Percentiles rank a stretch among this genome's conserved stretches.
These are phyloP conservation scores for Megalops atlanticus DNA, from an alignment of 2,113 vertebrate species.

Conservation along the genomic window DNA sequence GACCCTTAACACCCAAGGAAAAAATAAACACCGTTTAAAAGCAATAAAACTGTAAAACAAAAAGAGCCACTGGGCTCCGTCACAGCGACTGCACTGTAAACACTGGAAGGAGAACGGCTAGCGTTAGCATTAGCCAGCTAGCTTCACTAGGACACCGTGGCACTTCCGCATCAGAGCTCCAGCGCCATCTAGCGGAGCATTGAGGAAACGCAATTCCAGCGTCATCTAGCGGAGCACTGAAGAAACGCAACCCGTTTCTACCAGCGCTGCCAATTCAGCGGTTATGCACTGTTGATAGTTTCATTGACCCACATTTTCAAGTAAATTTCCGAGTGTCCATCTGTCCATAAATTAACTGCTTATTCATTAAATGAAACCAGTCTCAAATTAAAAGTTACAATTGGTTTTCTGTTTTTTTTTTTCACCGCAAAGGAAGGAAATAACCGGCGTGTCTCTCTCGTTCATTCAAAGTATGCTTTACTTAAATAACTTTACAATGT, in stretches of 20 bases:
- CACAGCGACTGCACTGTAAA: constrained; percentile 29
- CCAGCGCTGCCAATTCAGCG: not conserved
- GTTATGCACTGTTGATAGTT: too few relatives aligned
- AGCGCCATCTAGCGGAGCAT: not conserved
- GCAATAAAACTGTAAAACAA: not conserved
- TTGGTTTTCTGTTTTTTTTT: too few relatives aligned
- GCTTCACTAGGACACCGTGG: constrained; percentile 71
- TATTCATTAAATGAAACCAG: too few relatives aligned
- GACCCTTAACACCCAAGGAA: constrained; percentile 54
- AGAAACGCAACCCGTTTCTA: not conserved
- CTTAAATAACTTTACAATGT: too few relatives aligned
- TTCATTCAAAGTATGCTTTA: too few relatives aligned
- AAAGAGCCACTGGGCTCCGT: constrained; percentile 32
- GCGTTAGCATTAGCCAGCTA: not conserved
- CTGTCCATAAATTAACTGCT: too few relatives aligned
- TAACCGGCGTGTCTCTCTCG: too few relatives aligned
- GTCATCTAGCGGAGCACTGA: constrained; percentile 16
- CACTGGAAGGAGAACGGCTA: constrained; percentile 45
- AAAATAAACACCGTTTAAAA: constrained; percentile 40
- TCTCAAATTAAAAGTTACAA: too few relatives aligned
- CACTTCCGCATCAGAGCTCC: constrained; percentile 65
- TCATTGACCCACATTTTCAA: too few relatives aligned
- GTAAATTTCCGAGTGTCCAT: too few relatives aligned
- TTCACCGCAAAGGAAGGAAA: too few relatives aligned
- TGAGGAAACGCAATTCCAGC: not conserved